Conservation (phyloP, 2,888 invertebrate species). For the Timandra comae region DNA sequence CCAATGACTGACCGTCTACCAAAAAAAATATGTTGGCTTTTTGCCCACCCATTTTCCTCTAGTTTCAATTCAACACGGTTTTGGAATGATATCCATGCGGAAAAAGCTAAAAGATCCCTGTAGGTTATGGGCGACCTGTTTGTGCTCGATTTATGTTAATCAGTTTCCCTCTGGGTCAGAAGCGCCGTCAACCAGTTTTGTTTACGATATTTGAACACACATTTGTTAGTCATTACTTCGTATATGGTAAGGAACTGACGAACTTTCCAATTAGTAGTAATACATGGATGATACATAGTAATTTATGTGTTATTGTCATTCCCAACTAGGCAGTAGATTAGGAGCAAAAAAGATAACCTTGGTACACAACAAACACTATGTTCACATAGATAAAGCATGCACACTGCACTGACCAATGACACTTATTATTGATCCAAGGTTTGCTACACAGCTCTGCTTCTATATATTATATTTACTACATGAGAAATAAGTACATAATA, state of each 20-base stretch:
- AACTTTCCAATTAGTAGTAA: not conserved
- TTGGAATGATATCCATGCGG: conserved; percentile 55
- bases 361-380: conserved; percentile 10
- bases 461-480: no score
- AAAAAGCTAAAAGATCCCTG: conserved; percentile 52
- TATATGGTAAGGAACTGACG: conserved; percentile 6
- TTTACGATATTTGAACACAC: conserved; percentile 12
- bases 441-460: conserved; percentile 3
- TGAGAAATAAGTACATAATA: no score
- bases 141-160: conserved; percentile 49
- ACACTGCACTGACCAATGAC: conserved; percentile 5
- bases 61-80: conserved; percentile 49
- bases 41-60: conserved; percentile 73
- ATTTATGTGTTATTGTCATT: no score
- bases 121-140: conserved; percentile 55
- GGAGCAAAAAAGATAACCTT: conserved; percentile 23
- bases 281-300: no score
- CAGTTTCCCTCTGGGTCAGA: conserved; percentile 28
- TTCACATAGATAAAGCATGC: conserved; percentile 27
- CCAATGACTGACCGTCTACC: conserved; percentile 57
- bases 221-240: conserved; percentile 1
- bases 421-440: conserved; percentile 26
- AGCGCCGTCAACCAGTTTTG: conserved; percentile 20
- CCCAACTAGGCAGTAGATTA: no score
- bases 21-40: conserved; percentile 72